These are phyloP conservation scores for Athene cunicularia DNA, from an alignment of 2,113 vertebrate genomes.

Conservation along the genomic window DNA sequence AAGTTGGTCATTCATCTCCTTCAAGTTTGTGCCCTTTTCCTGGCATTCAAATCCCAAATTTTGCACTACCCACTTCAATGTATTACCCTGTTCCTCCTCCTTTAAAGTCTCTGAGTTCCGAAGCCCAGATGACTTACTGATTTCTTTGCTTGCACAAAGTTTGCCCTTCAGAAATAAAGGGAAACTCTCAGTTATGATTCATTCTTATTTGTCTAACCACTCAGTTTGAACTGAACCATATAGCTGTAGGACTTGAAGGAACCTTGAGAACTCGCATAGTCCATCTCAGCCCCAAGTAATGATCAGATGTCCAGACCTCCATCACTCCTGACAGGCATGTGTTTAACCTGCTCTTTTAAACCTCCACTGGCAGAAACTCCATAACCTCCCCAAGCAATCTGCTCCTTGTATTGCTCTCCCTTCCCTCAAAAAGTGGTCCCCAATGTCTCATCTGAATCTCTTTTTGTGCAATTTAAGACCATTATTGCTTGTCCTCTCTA, in stretches of 20 bases:
- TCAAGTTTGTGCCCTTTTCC: neutral
- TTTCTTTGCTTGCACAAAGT: neutral
- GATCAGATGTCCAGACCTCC: constrained; percentile 13
- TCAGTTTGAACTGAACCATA: neutral
- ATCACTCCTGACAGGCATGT: constrained; percentile 38
- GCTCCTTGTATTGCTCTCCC: neutral
- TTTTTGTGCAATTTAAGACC: constrained; percentile 27
- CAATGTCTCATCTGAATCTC: constrained; percentile 44
- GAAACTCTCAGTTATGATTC: neutral
- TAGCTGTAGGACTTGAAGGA: neutral
- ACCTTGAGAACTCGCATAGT: neutral
- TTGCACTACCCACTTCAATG: neutral
- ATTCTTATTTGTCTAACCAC: neutral
- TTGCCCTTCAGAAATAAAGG: neutral
- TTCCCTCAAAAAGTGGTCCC: constrained; percentile 27
- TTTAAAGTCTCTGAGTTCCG: neutral
- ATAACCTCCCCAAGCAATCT: constrained; percentile 22
- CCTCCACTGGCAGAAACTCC: neutral
- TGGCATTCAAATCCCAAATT: neutral
- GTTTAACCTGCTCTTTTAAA: constrained; percentile 32
- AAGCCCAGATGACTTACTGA: neutral
- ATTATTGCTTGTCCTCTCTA: constrained; percentile 8
- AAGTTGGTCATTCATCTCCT: neutral
- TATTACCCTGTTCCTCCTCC: neutral
- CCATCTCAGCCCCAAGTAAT: constrained; percentile 1